Conservation (phyloP, 2,797 vertebrate genomes). For the Microctenopoma stevenorrisi region DNA sequence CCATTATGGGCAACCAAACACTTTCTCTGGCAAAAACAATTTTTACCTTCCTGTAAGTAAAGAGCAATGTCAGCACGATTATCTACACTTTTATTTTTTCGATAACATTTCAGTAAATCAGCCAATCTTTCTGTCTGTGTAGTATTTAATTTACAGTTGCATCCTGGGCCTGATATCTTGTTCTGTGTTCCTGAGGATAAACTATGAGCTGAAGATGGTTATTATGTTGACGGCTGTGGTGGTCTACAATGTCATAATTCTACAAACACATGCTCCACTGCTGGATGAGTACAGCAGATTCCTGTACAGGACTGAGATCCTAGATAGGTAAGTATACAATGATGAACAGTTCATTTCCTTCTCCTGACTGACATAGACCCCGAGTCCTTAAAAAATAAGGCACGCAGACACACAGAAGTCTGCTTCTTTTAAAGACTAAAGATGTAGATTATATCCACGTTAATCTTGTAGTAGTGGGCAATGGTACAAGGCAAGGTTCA, state of each 20-base stretch:
- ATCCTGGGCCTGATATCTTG: constrained; percentile 94
- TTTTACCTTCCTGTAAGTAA: constrained; percentile 97
- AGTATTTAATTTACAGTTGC: constrained; percentile 98
- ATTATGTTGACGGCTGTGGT: constrained; percentile 92
- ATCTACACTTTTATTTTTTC: not conserved
- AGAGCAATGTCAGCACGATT: not conserved
- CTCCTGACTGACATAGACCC: not conserved
- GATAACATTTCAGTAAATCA: constrained; percentile 3
- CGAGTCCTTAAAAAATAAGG: no score
- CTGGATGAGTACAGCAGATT: constrained; percentile 92
- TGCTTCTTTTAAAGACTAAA: no score
- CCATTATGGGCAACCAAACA: constrained; percentile 77
- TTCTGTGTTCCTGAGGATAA: constrained; percentile 94
- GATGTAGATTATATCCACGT: no score
- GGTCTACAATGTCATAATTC: constrained; percentile 91
- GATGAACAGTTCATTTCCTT: not conserved
- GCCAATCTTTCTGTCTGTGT: constrained; percentile 31
- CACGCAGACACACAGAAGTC: no score
- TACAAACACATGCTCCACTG: constrained; percentile 89
- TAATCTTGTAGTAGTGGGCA: no score
- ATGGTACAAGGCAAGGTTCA: no score
- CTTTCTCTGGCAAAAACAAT: constrained; percentile 86
- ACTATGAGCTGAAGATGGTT: constrained; percentile 94
- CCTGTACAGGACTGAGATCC: constrained; percentile 84
- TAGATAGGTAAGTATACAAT: constrained; percentile 85